These are phyloP conservation scores for Speoplatyrhinus poulsoni DNA, from an alignment of 2,113 vertebrate genomes.

Conservation along the genomic window DNA sequence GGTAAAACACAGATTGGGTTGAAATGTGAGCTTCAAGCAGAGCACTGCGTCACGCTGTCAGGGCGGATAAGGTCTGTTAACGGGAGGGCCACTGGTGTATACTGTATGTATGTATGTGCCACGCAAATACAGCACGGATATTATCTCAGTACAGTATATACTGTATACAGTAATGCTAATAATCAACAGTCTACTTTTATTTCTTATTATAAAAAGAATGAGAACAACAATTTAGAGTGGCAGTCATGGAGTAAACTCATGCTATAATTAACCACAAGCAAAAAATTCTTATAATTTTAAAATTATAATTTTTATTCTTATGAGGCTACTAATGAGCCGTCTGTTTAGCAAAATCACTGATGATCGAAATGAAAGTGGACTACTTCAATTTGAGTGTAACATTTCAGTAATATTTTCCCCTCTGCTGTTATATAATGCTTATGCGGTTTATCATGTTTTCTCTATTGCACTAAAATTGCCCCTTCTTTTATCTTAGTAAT, in stretches of 20 bases:
- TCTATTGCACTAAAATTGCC: neutral
- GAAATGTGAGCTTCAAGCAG: slow-evolving; percentile 41
- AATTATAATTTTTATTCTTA: neutral
- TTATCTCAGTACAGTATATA: slow-evolving; percentile 29
- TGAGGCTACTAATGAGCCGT: neutral
- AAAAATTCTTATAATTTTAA: neutral
- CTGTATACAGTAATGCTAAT: too few species aligned
- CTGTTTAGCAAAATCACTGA: slow-evolving; percentile 6
- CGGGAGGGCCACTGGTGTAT: slow-evolving; percentile 15
- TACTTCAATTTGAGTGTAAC: slow-evolving; percentile 1
- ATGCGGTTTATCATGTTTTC: slow-evolving; percentile 11
- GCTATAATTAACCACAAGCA: neutral
- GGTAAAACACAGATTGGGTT: slow-evolving; percentile 51
- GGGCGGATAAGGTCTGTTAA: slow-evolving; percentile 29
- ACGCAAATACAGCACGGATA: neutral
- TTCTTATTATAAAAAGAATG: neutral
- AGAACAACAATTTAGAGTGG: neutral
- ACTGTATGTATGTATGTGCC: slow-evolving; percentile 15
- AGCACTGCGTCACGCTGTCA: slow-evolving; percentile 43
- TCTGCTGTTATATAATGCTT: slow-evolving; percentile 8
- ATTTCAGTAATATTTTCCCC: slow-evolving; percentile 1
- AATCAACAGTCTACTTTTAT: too few species aligned
- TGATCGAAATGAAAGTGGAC: slow-evolving; percentile 8
- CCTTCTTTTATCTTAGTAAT: slow-evolving; percentile 21
- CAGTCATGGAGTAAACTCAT: neutral